A percentile compares a stretch with the other conserved stretches of the same genome.
Conservation (phyloP, 2,797 vertebrate species). For the Oreochromis mossambicus region DNA sequence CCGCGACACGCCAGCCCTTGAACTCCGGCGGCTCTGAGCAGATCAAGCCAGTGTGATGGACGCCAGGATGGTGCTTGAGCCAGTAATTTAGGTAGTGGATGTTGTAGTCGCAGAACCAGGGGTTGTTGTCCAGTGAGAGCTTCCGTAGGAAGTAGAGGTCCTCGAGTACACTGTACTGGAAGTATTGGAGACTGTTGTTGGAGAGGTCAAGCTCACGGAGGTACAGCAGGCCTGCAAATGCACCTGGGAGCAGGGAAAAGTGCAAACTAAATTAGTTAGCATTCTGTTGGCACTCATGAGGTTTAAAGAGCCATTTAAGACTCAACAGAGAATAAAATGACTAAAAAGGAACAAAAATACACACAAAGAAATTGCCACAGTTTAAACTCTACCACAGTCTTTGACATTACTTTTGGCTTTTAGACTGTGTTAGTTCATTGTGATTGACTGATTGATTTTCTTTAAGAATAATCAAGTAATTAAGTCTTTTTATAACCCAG, state of each 20-base stretch:
- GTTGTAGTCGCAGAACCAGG: slow-evolving; percentile 96
- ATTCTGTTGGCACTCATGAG: background rate
- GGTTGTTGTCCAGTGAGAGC: slow-evolving; percentile 87
- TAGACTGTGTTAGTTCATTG: background rate
- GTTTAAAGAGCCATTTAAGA: background rate
- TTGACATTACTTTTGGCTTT: background rate
- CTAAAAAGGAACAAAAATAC: background rate
- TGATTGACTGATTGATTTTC: background rate
- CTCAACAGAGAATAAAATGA: background rate
- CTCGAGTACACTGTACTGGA: slow-evolving; percentile 92
- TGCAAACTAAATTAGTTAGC: background rate
- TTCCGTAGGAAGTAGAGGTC: slow-evolving; percentile 93
- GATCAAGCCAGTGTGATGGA: slow-evolving; percentile 83
- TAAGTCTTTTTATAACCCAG: background rate
- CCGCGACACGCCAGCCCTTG: slow-evolving; percentile 89
- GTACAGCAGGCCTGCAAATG: slow-evolving; percentile 87
- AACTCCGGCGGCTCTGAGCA: slow-evolving; percentile 89
- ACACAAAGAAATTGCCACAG: background rate
- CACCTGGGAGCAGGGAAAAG: slow-evolving; percentile 70
- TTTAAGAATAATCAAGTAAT: background rate
- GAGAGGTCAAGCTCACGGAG: slow-evolving; percentile 92
- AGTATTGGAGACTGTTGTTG: slow-evolving; percentile 90
- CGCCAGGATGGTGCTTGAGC: slow-evolving; percentile 91
- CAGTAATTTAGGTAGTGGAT: slow-evolving; percentile 98
- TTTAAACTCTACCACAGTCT: background rate